phyloP scores from a whole-genome alignment of 1,140 invertebrate genomes.

The Chironomus striatipennis region DNA sequence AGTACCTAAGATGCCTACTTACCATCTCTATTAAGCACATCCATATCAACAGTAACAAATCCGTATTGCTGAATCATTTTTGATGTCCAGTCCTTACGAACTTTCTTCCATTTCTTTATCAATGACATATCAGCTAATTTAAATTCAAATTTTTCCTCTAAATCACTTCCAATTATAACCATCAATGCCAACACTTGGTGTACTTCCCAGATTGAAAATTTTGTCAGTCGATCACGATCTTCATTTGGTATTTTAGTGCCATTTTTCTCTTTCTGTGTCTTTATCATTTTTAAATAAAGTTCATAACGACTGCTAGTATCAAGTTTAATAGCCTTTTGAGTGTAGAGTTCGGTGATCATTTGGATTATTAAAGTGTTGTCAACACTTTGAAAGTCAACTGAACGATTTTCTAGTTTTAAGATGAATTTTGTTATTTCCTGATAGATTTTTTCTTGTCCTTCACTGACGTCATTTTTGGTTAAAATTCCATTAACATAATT shows the following conservation, averaged over 20 bases:
- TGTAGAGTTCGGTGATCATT: background rate
- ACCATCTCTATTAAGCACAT: too few relatives aligned
- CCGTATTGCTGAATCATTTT: background rate
- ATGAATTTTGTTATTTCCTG: too few relatives aligned
- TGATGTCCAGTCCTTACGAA: background rate
- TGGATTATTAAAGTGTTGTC: background rate
- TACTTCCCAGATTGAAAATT: background rate
- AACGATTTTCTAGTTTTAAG: too few relatives aligned
- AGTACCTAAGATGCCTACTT: too few relatives aligned
- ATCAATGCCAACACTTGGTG: background rate
- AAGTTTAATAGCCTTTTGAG: too few relatives aligned
- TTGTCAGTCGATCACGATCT: background rate
- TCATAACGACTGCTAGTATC: too few relatives aligned
- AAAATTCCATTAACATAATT: too few relatives aligned
- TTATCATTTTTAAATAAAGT: background rate
- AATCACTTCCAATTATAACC: background rate
- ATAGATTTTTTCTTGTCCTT: background rate
- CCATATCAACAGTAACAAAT: background rate
- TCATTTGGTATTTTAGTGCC: background rate
- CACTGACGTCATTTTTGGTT: background rate
- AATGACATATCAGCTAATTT: background rate
- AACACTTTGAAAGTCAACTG: background rate
- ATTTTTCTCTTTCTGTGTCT: background rate
- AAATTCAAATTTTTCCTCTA: background rate
- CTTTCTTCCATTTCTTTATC: background rate